Base-by-base conservation (phyloP, 2,113 vertebrate genomes). In the Thomomys bottae region DNA sequence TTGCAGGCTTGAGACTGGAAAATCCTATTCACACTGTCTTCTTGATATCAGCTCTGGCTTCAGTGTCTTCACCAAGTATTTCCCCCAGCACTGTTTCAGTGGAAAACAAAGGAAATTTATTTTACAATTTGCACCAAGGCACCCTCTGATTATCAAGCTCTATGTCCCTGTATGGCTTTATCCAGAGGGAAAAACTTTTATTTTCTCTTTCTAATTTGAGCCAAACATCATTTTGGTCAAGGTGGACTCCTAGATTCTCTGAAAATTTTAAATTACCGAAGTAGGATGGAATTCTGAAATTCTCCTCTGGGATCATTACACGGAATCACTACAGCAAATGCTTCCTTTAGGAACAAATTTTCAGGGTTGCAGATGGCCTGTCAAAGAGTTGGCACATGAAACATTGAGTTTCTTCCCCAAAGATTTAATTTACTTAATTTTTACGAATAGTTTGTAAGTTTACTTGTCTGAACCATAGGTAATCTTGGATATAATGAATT, bases 371-470 rank as follows among this genome's bases (percentile, higher is more conserved):
- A 40, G 5, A 36, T 38, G 26, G 42, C 72, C 36, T 23, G 45
- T 54, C 34, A 83, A 78, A 79, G 66, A 6, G 21, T n/a, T 38
- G 49, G 18, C 8, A 40, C 14, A 23, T 4, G n/a, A 6, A 73
- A 94, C 75, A 61, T 14, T 77, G 42, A 80, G 8, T 79, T 90
- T 84, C 64, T 93, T 75, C 1, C 20, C 23, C 5, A 64, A 84
- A 82, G 1, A 81, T 2, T 59, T 81, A 28, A 38, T 10, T 59
- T 73, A 86, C 36, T 63, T 80, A 38, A 61, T 54, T 80, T 88
- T 15, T 8, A 79, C 21, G 11, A 87, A 38, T 17, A 80, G 38
- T 76, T 86, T 71, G 54, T 81, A 23, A 79, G 32, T 49, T 77
- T 89, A 1, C 84, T 78, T 92, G 8, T 34, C 40, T 12, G 84